Conservation (phyloP, 2,888 invertebrate genomes). For the Parnassius mnemosyne region DNA sequence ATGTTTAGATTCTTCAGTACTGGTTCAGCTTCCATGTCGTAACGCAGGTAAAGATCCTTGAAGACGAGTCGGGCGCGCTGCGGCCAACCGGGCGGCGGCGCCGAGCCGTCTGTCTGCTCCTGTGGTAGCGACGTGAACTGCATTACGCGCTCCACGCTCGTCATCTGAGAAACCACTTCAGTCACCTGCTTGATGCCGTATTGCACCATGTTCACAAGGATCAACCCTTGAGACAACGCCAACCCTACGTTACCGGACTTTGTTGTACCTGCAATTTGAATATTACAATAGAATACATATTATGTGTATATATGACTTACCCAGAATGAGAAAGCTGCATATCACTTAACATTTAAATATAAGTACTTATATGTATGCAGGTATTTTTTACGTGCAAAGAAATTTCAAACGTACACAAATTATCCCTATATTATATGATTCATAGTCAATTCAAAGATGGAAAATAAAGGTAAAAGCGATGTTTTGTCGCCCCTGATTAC, state of each 20-base stretch:
- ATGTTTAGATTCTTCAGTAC: slow-evolving; percentile 85
- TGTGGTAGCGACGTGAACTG: slow-evolving; percentile 88
- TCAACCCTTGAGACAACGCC: slow-evolving; percentile 85
- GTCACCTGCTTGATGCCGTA: slow-evolving; percentile 90
- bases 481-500: no score
- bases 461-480: no score
- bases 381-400: no score
- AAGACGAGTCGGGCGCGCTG: slow-evolving; percentile 81
- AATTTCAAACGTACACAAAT: no score
- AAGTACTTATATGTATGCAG: no score
- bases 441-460: no score
- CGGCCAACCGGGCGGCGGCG: slow-evolving; percentile 83
- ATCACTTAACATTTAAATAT: background rate
- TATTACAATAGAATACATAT: background rate
- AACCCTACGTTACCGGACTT: slow-evolving; percentile 86
- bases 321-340: background rate
- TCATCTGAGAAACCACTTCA: slow-evolving; percentile 89
- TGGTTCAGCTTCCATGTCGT: slow-evolving; percentile 81
- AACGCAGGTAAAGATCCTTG: slow-evolving; percentile 82
- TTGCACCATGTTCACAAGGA: slow-evolving; percentile 90
- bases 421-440: no score
- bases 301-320: background rate
- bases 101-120: slow-evolving; percentile 83
- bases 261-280: slow-evolving; percentile 60
- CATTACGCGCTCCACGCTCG: slow-evolving; percentile 89